These are phyloP conservation scores for Macrocentrus cingulum DNA, from an alignment of 1,140 invertebrate species.

Conservation along the genomic window DNA sequence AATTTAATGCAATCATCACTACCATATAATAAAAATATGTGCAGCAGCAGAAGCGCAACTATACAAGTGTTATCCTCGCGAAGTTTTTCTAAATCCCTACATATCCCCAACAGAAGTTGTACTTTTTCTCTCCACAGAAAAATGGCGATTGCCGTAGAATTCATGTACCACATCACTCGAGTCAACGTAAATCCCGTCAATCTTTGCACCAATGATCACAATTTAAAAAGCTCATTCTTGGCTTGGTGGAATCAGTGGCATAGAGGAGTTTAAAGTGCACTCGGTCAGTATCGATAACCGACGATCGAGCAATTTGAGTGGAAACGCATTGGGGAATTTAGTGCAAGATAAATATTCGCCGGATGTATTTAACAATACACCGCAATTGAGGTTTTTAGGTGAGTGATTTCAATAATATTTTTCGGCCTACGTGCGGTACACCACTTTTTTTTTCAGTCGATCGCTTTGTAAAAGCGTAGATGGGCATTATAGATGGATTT, in stretches of 20 bases:
- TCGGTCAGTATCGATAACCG: neutral
- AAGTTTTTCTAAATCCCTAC: no score
- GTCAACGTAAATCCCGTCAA: no score
- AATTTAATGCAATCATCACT: no score
- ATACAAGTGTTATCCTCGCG: no score
- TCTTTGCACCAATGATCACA: neutral
- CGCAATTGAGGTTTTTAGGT: neutral
- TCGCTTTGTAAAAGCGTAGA: neutral
- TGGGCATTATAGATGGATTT: neutral
- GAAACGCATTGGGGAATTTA: conserved; percentile 5
- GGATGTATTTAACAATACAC: conserved; percentile 5
- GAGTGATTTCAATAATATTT: no score
- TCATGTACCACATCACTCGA: neutral
- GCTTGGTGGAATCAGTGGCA: neutral
- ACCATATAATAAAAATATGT: no score
- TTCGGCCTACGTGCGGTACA: no score
- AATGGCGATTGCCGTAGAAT: no score
- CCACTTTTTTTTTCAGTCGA: neutral
- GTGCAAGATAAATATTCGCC: neutral
- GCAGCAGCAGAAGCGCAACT: no score
- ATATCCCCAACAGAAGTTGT: no score
- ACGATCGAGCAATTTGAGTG: neutral
- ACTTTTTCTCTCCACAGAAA: no score
- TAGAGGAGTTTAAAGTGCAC: neutral
- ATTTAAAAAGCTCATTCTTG: neutral